A percentile compares a stretch with the other conserved stretches of the same genome.
Conservation (phyloP, 1,140 invertebrate genomes). For the Drosophila sp. region DNA sequence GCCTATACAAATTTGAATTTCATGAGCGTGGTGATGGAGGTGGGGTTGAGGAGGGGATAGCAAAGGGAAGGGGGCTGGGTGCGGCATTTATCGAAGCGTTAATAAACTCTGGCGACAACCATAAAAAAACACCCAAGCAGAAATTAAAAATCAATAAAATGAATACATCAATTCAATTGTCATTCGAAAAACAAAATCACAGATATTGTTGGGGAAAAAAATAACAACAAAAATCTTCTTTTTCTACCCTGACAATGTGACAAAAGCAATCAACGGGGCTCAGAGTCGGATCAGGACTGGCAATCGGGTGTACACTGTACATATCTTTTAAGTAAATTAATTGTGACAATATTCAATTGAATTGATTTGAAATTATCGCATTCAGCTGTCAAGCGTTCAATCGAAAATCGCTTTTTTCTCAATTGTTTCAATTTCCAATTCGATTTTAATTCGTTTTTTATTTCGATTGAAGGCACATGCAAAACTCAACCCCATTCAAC, state of each 20-base stretch:
- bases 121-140: slow-evolving; percentile 60
- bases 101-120: slow-evolving; percentile 54
- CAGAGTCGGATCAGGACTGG: slow-evolving; percentile 8
- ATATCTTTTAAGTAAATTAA: slow-evolving; percentile 79
- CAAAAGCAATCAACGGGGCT: slow-evolving; percentile 25
- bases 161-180: slow-evolving; percentile 40
- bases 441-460: slow-evolving; percentile 3
- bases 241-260: slow-evolving; percentile 33
- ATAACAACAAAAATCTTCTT: slow-evolving; percentile 31
- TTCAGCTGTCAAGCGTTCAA: slow-evolving; percentile 70
- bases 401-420: slow-evolving; percentile 55
- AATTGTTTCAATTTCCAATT: slow-evolving; percentile 33
- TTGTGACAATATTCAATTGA: slow-evolving; percentile 83
- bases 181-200: slow-evolving; percentile 20
- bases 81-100: slow-evolving; percentile 49
- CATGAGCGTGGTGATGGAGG: slow-evolving; percentile 39
- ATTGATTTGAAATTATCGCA: slow-evolving; percentile 82
- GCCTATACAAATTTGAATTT: slow-evolving; percentile 61
- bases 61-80: slow-evolving; percentile 4
- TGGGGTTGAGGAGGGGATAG: not conserved
- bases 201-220: not conserved
- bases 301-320: slow-evolving; percentile 28
- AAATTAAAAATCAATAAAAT: slow-evolving; percentile 83
- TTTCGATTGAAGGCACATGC: slow-evolving; percentile 1
- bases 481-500: not conserved